These are phyloP conservation scores for Esox niger DNA, from an alignment of 2,113 vertebrate species.

Conservation along the genomic window DNA sequence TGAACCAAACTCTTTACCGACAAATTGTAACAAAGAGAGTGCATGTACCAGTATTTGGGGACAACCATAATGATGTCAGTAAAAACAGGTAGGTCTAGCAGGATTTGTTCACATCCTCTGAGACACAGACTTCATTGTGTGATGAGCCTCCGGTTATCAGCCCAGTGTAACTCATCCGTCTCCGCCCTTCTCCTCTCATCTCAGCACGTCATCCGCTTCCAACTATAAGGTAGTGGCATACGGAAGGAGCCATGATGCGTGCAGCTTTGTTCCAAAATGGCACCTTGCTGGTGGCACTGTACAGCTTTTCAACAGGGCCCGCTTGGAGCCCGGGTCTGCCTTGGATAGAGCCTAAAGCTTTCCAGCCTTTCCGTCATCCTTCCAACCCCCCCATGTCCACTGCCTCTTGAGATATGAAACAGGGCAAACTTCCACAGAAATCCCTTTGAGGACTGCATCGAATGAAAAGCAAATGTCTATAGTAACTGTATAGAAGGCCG, in stretches of 20 bases:
- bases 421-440: neutral
- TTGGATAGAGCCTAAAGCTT: no score
- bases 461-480: slow-evolving; percentile 23
- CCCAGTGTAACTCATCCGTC: slow-evolving; percentile 5
- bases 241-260: slow-evolving; percentile 7
- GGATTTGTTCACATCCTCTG: neutral
- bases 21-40: no score
- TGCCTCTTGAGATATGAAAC: slow-evolving; percentile 10
- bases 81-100: no score
- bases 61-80: no score
- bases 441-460: neutral
- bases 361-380: neutral
- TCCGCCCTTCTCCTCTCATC: slow-evolving; percentile 14
- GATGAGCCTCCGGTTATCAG: slow-evolving; percentile 8
- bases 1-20: no score
- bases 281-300: no score
- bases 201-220: slow-evolving; percentile 25
- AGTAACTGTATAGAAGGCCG: slow-evolving; percentile 4
- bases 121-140: neutral
- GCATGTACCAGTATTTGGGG: no score
- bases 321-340: no score
- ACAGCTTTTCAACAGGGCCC: no score
- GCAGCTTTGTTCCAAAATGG: no score
- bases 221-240: slow-evolving; percentile 21
- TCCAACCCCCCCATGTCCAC: neutral